Base-by-base conservation (phyloP, 2,113 vertebrate species). In the Pagrus major region DNA sequence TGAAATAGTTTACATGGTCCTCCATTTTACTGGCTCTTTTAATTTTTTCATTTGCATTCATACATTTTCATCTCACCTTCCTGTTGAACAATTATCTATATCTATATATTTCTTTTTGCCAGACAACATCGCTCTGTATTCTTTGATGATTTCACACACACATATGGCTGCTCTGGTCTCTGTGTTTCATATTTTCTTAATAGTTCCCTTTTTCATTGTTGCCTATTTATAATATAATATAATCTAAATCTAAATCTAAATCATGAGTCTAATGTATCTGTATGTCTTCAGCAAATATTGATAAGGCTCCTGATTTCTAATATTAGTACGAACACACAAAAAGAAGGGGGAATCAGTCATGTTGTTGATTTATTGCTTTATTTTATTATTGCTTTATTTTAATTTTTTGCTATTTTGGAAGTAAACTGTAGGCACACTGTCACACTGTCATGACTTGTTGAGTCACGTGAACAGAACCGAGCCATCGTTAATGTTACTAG, bases 81-180 rank as follows among this genome's bases (percentile, higher is more conserved):
- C 2, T 25, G 14, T 20, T 39, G 11, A 42, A 23, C 33, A 31
- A 55, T 75, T 0, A 27, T 37, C n/a, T 21, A 7, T 46, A 37
- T 47, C 39, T 29, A n/a, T n/a, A n/a, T n/a, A n/a, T n/a, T n/a
- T 49, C 10, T 76, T 76, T 66, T 47, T 59, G 31, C 18, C 21
- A 16, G 47, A 46, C 9, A 59, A 25, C 16, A 35, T 44, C 35
- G 21, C 33, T 12, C 33, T n/a, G n/a, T n/a, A n/a, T n/a, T n/a
- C n/a, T n/a, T n/a, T n/a, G n/a, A n/a, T n/a, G n/a, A 54, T 23
- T 33, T 71, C 21, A 9, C 21, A 47, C 11, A 29, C 23, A 6
- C 8, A 47, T 33, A n/a, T n/a, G n/a, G n/a, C 33, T 41, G 11
- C 1, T 4, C 21, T 25, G n/a, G 49, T 52, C n/a, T 2, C 5